Evolutionary conservation across 2,113 vertebrate genomes (phyloP).

Genomic region (Platanista minor): DNA sequence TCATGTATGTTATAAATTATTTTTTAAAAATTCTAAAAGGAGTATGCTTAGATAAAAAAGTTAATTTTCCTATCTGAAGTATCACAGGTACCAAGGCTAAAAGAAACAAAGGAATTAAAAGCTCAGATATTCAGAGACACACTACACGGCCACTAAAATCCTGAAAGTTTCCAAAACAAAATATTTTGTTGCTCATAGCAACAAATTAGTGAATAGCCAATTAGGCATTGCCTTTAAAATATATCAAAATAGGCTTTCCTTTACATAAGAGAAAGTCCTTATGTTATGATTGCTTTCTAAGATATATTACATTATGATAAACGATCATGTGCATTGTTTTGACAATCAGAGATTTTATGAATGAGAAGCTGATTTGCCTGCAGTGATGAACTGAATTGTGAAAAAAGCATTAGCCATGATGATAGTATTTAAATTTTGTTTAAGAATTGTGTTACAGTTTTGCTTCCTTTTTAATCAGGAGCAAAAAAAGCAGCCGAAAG

Average conservation of each 20-base stretch:
- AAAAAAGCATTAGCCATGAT: slow-evolving; percentile 82
- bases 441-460: slow-evolving; percentile 79
- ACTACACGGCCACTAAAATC: slow-evolving; percentile 69
- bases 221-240: slow-evolving; percentile 81
- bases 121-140: slow-evolving; percentile 66
- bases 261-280: slow-evolving; percentile 69
- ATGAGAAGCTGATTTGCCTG: slow-evolving; percentile 76
- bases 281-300: slow-evolving; percentile 76
- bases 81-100: slow-evolving; percentile 70
- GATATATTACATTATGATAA: slow-evolving; percentile 81
- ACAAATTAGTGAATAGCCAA: slow-evolving; percentile 84
- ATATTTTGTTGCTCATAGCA: slow-evolving; percentile 83
- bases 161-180: slow-evolving; percentile 77
- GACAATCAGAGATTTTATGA: slow-evolving; percentile 84
- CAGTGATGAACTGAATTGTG: slow-evolving; percentile 77
- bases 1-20: background rate
- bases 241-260: slow-evolving; percentile 77
- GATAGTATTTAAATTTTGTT: slow-evolving; percentile 81
- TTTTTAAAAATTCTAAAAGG: slow-evolving; percentile 28
- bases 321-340: slow-evolving; percentile 85
- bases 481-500: slow-evolving; percentile 70
- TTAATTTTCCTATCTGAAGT: slow-evolving; percentile 81
- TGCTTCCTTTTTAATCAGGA: slow-evolving; percentile 81
- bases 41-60: slow-evolving; percentile 79
- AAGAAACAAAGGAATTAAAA: slow-evolving; percentile 66